A percentile compares a stretch with the other conserved stretches of the same genome.
These are phyloP conservation scores for Sebastiscus albofasciatus DNA, from an alignment of 2,797 vertebrate species.

Conservation along the genomic window DNA sequence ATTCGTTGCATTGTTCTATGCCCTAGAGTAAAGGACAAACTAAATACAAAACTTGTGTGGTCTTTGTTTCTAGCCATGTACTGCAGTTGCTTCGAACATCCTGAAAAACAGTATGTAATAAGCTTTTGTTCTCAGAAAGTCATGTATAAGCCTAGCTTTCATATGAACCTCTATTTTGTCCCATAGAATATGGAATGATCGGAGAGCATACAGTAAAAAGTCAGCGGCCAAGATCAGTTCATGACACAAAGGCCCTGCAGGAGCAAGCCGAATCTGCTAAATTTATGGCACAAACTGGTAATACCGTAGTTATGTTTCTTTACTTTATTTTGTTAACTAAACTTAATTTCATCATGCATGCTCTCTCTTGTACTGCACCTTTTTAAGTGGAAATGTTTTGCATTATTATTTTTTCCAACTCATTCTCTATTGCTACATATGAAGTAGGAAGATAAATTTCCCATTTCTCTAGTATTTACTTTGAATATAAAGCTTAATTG, in stretches of 20 bases:
- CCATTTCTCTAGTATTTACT: conserved; percentile 73
- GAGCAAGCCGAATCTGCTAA: conserved; percentile 99
- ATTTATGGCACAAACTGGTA: conserved; percentile 99
- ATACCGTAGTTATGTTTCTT: conserved; percentile 98
- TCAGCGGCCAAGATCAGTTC: conserved; percentile 99
- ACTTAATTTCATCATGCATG: conserved; percentile 98
- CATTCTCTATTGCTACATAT: conserved; percentile 86
- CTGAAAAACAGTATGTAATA: conserved; percentile 83
- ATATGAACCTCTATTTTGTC: conserved; percentile 99
- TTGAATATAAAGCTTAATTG: conserved; percentile 72
- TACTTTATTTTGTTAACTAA: conserved; percentile 88
- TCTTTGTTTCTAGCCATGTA: conserved; percentile 86
- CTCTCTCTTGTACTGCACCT: conserved; percentile 88
- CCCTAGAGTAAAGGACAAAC: conserved; percentile 76
- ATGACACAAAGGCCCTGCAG: conserved; percentile 99
- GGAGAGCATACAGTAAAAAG: conserved; percentile 99
- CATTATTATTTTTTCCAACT: conserved; percentile 78
- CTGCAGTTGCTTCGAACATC: conserved; percentile 76
- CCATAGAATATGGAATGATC: conserved; percentile 99
- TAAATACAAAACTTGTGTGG: conserved; percentile 83
- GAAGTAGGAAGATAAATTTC: conserved; percentile 66
- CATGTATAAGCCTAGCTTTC: conserved; percentile 91
- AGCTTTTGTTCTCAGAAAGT: conserved; percentile 81
- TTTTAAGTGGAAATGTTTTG: conserved; percentile 86
- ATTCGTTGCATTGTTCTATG: conserved; percentile 84